Evolutionary conservation across 2,113 vertebrate species (phyloP).

Genomic region (Fregata magnificens): DNA sequence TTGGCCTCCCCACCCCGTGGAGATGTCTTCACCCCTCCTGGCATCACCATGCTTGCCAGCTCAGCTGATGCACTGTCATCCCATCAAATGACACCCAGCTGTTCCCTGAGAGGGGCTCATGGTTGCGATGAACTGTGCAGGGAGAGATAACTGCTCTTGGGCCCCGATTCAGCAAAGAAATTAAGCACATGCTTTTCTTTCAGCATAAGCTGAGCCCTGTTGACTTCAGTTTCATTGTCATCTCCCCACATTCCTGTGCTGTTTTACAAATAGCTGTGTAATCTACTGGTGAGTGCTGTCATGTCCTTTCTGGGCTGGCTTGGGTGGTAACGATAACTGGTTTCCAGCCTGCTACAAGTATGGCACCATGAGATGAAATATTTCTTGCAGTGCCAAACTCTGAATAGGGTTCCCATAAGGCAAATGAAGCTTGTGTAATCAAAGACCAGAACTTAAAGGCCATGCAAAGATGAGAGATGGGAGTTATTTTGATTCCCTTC

Average conservation of each 20-base stretch:
- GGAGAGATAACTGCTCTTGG: not conserved
- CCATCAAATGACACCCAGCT: not conserved
- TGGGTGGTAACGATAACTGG: fast-evolving
- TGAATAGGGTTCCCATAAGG: fast-evolving
- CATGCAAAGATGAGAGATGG: not conserved
- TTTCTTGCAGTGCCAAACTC: fast-evolving
- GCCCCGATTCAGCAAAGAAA: not conserved
- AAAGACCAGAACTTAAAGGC: not conserved
- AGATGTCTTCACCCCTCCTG: not conserved
- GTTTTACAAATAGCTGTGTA: not conserved
- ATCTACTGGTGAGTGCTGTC: not conserved
- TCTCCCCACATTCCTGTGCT: not conserved
- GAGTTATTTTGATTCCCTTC: not conserved
- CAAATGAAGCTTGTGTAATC: not conserved
- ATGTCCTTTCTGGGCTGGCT: not conserved
- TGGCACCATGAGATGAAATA: not conserved
- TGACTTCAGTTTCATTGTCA: not conserved
- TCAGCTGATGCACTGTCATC: fast-evolving
- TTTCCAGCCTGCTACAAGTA: fast-evolving
- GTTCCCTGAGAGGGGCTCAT: not conserved
- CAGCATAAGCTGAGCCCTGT: not conserved
- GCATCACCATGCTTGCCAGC: not conserved
- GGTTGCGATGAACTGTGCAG: not conserved
- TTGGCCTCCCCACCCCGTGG: not conserved
- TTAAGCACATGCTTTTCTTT: not conserved